phyloP scores from a whole-genome alignment of 1,140 invertebrate species.

The Lasioglossum albipes region DNA sequence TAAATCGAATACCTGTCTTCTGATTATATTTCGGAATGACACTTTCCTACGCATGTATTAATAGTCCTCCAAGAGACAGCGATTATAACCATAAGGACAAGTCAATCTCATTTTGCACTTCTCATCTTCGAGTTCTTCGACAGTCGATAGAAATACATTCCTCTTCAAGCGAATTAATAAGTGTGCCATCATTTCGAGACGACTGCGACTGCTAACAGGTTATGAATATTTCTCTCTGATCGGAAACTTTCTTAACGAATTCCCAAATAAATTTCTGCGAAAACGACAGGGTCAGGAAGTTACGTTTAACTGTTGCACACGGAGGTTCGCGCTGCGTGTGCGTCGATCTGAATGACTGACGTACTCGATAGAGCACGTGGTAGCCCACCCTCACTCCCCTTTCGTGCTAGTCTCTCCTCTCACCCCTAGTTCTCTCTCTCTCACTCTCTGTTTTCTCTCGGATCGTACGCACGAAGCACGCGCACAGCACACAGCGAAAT shows the following conservation, averaged over 20 bases:
- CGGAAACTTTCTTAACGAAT: background rate
- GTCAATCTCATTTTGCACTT: too few relatives aligned
- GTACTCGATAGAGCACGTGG: constrained; percentile 48
- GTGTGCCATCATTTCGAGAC: too few relatives aligned
- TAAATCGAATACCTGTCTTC: background rate
- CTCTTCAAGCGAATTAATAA: too few relatives aligned
- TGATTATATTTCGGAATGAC: background rate
- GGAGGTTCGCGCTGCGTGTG: constrained; percentile 46
- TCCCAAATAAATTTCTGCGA: background rate
- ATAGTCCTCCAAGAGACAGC: background rate
- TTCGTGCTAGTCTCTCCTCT: constrained; percentile 34
- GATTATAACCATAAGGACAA: background rate
- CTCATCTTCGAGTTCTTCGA: too few relatives aligned
- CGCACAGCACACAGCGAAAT: constrained; percentile 29
- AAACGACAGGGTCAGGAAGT: constrained; percentile 1
- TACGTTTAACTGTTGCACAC: constrained; percentile 38
- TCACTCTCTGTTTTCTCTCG: background rate
- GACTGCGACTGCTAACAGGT: too few relatives aligned
- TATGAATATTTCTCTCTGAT: background rate
- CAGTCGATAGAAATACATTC: too few relatives aligned
- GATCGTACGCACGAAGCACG: constrained; percentile 56
- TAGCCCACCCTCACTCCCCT: background rate
- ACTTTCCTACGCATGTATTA: background rate
- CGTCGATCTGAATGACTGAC: constrained; percentile 58
- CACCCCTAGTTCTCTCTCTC: background rate